A percentile compares a stretch with the other conserved stretches of the same genome.
phyloP scores from a whole-genome alignment of 1,140 invertebrate genomes.

The Drosophila sulfurigaster region DNA sequence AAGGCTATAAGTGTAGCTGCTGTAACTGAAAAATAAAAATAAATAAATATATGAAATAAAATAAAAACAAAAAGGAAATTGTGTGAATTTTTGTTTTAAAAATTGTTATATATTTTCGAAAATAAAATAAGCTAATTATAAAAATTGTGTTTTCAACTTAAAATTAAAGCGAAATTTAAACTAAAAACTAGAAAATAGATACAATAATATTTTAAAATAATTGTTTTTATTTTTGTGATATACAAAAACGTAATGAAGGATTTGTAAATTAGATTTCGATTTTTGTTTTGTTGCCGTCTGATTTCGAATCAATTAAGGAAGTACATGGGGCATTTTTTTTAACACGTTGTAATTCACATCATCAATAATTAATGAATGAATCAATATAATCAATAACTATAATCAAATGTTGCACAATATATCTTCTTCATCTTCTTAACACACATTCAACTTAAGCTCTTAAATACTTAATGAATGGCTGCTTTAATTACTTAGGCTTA shows the following conservation, averaged over 20 bases:
- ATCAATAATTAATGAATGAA: conserved; percentile 14
- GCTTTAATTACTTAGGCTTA: conserved; percentile 53
- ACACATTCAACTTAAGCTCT: conserved; percentile 55
- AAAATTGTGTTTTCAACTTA: conserved; percentile 55
- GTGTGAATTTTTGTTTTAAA: conserved; percentile 45
- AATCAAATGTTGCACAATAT: conserved; percentile 50
- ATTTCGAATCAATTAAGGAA: conserved; percentile 81
- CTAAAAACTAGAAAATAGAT: conserved; percentile 42
- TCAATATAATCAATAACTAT: conserved; percentile 9
- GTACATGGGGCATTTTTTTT: conserved; percentile 65
- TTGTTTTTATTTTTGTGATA: conserved; percentile 30
- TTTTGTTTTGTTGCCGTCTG: conserved; percentile 52
- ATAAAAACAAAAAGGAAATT: conserved; percentile 32
- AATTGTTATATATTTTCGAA: conserved; percentile 80
- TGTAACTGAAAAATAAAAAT: conserved; percentile 3
- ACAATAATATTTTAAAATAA: conserved; percentile 16
- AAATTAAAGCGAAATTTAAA: conserved; percentile 46
- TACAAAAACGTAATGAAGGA: conserved; percentile 52
- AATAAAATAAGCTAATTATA: conserved; percentile 76
- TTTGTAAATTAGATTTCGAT: conserved; percentile 50
- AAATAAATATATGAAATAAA: background rate
- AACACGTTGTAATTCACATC: conserved; percentile 33
- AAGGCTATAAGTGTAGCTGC: conserved; percentile 46
- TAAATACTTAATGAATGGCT: conserved; percentile 61
- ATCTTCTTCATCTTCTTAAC: conserved; percentile 45